Percentiles rank a stretch among this genome's conserved stretches.
phyloP scores from a whole-genome alignment of 2,888 invertebrate genomes.

The Agriopis marginaria region DNA sequence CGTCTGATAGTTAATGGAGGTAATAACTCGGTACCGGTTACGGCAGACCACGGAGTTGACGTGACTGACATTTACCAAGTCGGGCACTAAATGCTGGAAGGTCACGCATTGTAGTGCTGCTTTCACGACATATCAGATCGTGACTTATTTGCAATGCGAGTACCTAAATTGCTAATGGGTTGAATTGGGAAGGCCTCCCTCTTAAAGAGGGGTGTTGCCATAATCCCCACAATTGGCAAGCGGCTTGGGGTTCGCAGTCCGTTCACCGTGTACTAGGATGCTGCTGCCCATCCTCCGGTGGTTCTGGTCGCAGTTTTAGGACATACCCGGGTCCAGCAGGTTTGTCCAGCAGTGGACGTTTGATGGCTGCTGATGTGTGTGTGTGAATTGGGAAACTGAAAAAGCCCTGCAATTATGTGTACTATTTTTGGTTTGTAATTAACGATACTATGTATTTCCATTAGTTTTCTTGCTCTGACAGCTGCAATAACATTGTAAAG shows the following conservation, averaged over 20 bases:
- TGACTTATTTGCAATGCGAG: constrained; percentile 19
- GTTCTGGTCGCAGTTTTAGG: no score
- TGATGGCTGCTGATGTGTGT: no score
- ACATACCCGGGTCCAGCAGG: no score
- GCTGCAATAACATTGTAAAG: no score
- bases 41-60: constrained; percentile 66
- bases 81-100: constrained; percentile 59
- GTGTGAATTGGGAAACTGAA: constrained; percentile 13
- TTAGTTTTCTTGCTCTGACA: no score
- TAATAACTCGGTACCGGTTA: constrained; percentile 72
- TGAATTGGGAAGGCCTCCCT: constrained; percentile 10
- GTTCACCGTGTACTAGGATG: no score
- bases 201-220: no score
- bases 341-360: no score
- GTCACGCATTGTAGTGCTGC: constrained; percentile 51
- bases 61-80: constrained; percentile 71
- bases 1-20: constrained; percentile 55
- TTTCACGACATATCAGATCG: constrained; percentile 31
- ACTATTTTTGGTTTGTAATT: constrained; percentile 2
- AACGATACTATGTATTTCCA: neutral
- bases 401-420: neutral
- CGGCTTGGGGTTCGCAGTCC: no score
- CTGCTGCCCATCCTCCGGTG: no score
- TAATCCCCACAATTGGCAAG: no score
- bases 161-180: constrained; percentile 34